Base-by-base conservation (phyloP, 2,113 vertebrate genomes). In the Procapra przewalskii region DNA sequence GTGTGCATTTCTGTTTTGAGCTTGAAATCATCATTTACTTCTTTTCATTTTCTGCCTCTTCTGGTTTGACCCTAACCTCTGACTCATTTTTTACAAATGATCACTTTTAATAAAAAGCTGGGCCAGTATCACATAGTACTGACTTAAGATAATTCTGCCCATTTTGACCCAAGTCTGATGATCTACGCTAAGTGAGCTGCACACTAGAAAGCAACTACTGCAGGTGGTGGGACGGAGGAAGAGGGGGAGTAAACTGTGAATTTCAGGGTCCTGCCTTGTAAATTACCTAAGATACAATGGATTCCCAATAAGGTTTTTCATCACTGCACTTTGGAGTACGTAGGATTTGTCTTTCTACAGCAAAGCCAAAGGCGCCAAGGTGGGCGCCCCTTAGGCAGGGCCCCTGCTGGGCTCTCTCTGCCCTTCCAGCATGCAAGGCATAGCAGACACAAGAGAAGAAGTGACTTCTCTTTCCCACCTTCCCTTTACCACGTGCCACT, bases 1-100 rank as follows among this genome's bases (percentile, higher is more conserved):
- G n/a, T 50, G 59, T 77, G 1, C 64, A 33, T 90, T 95, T 86
- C 59, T 95, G 12, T 88, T 96, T 95, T 85, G 93, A 91, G 88
- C 25, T 57, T 79, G 48, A 91, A 95, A 84, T 87, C 31, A 48
- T n/a, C 48, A 62, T 77, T 31, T 80, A n/a, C 55, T 91, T 90
- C 43, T 85, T 91, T 92, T 77, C 50, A 92, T 91, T 90, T 85
- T 36, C 36, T 77, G 3, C 40, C 33, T 62, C 71, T 83, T 27
- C n/a, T 62, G 75, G 93, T 60, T 89, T 89, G 52, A 96, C 33
- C 52, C 83, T 85, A 75, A 92, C 83, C 64, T 67, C 25, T 77
- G 71, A 48, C 31, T 94, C 50, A 91, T 90, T 88, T 90, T 96
- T 95, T 27, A 77, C 16, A 88, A 88, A 54, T 88, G 85, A 90